Evolutionary conservation across 2,888 invertebrate species (phyloP).

Genomic region (Drosophila eohydei): DNA sequence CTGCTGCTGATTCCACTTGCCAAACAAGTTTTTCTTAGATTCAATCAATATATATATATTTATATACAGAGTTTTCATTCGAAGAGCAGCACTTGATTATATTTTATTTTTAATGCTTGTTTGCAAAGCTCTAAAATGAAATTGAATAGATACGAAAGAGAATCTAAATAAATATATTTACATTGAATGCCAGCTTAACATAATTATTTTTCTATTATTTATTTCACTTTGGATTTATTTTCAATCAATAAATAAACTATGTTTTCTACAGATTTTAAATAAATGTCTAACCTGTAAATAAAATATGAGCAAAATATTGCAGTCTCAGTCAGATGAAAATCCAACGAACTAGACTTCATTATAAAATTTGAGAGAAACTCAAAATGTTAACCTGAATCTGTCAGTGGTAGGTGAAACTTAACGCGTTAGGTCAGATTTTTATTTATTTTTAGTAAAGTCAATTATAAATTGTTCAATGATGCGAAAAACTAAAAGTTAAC

Average conservation of each 20-base stretch:
- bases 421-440: neutral
- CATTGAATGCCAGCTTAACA: neutral
- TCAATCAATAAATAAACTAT: constrained; percentile 1
- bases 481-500: neutral
- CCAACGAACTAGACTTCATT: neutral
- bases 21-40: constrained; percentile 4
- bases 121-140: neutral
- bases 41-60: constrained; percentile 1
- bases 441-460: neutral
- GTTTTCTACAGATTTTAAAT: neutral
- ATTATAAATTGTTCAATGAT: neutral
- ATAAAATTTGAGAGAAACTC: neutral
- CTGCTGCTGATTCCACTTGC: constrained; percentile 1
- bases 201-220: neutral
- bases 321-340: neutral
- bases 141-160: neutral
- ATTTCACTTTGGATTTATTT: constrained; percentile 2
- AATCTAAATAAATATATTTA: neutral
- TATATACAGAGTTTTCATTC: constrained; percentile 8
- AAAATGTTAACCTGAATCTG: neutral
- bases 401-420: neutral
- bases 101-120: neutral
- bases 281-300: neutral
- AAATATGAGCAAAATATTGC: neutral
- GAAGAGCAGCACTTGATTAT: constrained; percentile 2